phyloP scores from a whole-genome alignment of 2,888 invertebrate genomes.

The Eristalis arbustorum region DNA sequence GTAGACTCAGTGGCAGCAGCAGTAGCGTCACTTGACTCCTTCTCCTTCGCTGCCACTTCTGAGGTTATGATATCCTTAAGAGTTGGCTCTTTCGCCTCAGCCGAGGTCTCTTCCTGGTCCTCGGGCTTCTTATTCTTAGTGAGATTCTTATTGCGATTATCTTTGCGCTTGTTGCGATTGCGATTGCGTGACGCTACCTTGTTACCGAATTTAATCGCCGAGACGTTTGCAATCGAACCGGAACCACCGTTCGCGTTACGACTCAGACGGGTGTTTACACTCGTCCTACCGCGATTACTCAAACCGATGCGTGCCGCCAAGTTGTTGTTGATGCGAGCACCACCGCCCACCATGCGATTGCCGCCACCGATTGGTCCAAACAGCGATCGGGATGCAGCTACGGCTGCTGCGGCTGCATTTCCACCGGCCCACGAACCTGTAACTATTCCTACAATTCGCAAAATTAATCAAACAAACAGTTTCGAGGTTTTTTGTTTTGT shows the following conservation, averaged over 20 bases:
- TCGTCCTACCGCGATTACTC: conserved; percentile 58
- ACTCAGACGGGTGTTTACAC: conserved; percentile 68
- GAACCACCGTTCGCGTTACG: conserved; percentile 63
- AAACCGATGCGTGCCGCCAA: conserved; percentile 54
- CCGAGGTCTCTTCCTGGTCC: not conserved
- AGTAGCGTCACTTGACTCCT: conserved; percentile 16
- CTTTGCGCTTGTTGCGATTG: conserved; percentile 69
- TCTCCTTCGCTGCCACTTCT: conserved; percentile 17
- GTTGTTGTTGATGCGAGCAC: conserved; percentile 68
- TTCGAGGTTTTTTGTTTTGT: conserved; percentile 68
- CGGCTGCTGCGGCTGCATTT: conserved; percentile 64
- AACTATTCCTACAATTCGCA: conserved; percentile 74
- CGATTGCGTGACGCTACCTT: conserved; percentile 71
- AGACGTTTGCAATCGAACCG: conserved; percentile 33
- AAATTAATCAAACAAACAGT: conserved; percentile 73
- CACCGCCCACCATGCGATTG: conserved; percentile 70
- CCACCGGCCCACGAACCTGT: conserved; percentile 74
- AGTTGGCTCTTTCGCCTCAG: conserved; percentile 19
- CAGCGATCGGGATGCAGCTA: conserved; percentile 70
- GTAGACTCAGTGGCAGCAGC: conserved; percentile 2
- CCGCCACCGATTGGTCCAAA: conserved; percentile 70
- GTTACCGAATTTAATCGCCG: conserved; percentile 64
- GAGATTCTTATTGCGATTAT: conserved; percentile 65
- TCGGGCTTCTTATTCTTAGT: conserved; percentile 58
- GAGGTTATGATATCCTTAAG: conserved; percentile 5